These are phyloP conservation scores for Epinephelus fuscoguttatus DNA, from an alignment of 2,113 vertebrate genomes.

Conservation along the genomic window DNA sequence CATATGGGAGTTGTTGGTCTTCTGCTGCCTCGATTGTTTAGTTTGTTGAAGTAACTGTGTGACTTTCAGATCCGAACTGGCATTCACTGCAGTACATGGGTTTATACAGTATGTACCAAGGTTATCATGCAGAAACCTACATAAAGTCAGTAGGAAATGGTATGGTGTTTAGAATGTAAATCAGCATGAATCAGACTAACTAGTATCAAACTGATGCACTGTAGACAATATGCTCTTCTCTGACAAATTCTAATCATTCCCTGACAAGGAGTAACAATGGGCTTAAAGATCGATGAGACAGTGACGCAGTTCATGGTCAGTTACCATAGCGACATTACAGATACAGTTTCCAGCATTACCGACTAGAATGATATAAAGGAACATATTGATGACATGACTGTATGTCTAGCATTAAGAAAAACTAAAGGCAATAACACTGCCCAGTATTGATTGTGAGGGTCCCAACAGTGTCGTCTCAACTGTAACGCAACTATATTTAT, in stretches of 20 bases:
- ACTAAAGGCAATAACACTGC: neutral
- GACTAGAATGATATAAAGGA: too few species aligned
- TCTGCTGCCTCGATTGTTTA: too few species aligned
- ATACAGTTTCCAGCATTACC: neutral
- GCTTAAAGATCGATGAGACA: neutral
- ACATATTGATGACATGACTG: neutral
- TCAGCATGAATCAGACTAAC: neutral
- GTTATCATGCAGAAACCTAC: too few species aligned
- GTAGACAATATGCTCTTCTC: neutral
- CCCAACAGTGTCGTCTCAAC: neutral
- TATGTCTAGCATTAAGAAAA: neutral
- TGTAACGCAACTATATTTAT: neutral
- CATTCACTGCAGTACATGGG: too few species aligned
- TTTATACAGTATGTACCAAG: too few species aligned
- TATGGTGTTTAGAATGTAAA: neutral
- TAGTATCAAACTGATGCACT: too few species aligned
- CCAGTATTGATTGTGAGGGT: neutral
- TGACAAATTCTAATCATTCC: conserved; percentile 2
- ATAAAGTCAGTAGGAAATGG: too few species aligned
- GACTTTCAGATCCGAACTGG: too few species aligned
- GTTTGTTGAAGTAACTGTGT: too few species aligned
- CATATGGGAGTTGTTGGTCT: too few species aligned
- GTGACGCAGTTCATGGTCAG: neutral
- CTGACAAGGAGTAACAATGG: neutral
- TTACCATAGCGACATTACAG: neutral